A percentile compares a stretch with the other conserved stretches of the same genome.
Evolutionary conservation across 2,888 invertebrate species (phyloP).

Genomic region (Amblyteles armatorius): DNA sequence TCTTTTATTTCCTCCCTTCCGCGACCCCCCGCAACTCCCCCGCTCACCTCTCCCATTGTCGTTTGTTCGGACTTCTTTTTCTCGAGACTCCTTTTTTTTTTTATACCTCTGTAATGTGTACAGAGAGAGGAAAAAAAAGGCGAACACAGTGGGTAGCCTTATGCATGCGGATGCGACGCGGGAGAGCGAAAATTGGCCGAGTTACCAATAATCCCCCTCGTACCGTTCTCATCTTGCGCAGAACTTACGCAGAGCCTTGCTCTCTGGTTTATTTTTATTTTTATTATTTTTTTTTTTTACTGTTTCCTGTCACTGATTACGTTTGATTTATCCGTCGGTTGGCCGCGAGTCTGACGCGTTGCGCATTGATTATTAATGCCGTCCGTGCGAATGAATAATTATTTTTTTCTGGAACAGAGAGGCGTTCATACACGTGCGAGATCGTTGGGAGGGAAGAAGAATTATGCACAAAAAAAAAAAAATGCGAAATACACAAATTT

Average conservation of each 20-base stretch:
- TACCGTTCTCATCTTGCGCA: constrained; percentile 24
- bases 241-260: background rate
- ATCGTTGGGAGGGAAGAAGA: background rate
- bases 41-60: constrained; percentile 15
- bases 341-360: constrained; percentile 8
- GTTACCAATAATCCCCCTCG: constrained; percentile 50
- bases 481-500: constrained; percentile 51
- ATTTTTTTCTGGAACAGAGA: constrained; percentile 40
- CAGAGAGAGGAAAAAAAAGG: constrained; percentile 30
- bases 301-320: constrained; percentile 42
- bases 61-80: constrained; percentile 39
- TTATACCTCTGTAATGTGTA: background rate
- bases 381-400: constrained; percentile 60
- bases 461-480: constrained; percentile 30
- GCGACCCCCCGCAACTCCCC: background rate
- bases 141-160: constrained; percentile 55
- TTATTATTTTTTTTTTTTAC: background rate
- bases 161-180: constrained; percentile 26
- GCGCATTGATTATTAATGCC: constrained; percentile 48
- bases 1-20: constrained; percentile 43
- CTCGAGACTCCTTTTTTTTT: background rate
- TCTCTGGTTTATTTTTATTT: background rate
- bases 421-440: constrained; percentile 7
- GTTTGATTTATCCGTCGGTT: constrained; percentile 48
- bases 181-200: constrained; percentile 31